A percentile compares a stretch with the other conserved stretches of the same genome.
These are phyloP conservation scores for Eciton burchellii DNA, from an alignment of 1,140 invertebrate species.

Conservation along the genomic window DNA sequence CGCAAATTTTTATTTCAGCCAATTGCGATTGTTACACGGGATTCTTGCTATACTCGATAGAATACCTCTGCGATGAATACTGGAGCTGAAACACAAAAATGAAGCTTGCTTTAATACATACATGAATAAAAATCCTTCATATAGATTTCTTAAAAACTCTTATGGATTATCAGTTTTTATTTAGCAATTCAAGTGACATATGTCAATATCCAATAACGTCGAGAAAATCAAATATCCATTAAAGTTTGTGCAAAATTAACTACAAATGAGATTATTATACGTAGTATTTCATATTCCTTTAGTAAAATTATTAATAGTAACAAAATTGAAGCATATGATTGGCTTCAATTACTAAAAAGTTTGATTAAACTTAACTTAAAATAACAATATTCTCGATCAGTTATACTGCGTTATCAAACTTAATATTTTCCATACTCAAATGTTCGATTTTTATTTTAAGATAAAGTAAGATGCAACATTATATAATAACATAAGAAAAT, in stretches of 20 bases:
- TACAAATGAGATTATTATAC: background rate
- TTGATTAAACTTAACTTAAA: background rate
- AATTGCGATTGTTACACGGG: background rate
- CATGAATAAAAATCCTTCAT: background rate
- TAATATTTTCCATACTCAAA: no score
- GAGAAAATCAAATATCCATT: slow-evolving; percentile 1
- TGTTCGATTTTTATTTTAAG: no score
- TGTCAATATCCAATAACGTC: background rate
- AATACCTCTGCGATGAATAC: slow-evolving; percentile 6
- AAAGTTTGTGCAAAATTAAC: background rate
- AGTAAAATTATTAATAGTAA: background rate
- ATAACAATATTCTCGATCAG: background rate
- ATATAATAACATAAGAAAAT: no score
- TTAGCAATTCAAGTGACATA: background rate
- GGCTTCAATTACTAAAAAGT: background rate
- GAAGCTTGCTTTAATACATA: slow-evolving; percentile 11
- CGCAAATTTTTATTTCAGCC: no score
- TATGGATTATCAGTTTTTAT: slow-evolving; percentile 10
- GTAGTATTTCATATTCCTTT: background rate
- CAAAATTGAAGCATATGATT: no score
- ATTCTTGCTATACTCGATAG: background rate
- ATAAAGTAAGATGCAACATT: no score
- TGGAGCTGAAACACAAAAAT: slow-evolving; percentile 36
- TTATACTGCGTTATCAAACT: no score
- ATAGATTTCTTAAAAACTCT: background rate